A percentile compares a stretch with the other conserved stretches of the same genome.
These are phyloP conservation scores for Lycocorax pyrrhopterus DNA, from an alignment of 2,113 vertebrate species.

Conservation along the genomic window DNA sequence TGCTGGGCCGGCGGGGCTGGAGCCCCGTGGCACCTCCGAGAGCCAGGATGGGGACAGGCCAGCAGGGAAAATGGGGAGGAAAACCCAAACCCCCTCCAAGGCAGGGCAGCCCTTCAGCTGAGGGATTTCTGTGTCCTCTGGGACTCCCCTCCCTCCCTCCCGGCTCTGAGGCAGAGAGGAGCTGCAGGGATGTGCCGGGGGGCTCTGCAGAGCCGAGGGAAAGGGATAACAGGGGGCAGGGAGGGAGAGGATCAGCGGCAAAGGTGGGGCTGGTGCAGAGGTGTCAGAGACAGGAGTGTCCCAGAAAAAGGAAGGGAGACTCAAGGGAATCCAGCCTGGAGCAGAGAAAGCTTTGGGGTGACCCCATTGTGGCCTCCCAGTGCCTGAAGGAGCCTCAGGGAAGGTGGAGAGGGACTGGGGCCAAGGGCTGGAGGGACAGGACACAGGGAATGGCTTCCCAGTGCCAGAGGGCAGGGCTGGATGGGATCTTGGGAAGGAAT, in stretches of 20 bases:
- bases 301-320: neutral
- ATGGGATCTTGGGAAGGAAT: neutral
- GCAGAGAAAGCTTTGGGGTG: neutral
- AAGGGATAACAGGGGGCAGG: accelerated
- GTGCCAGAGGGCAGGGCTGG: neutral
- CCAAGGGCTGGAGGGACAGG: neutral
- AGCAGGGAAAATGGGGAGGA: neutral
- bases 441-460: neutral
- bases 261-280: neutral
- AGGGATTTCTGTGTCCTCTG: neutral
- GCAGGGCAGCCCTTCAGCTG: neutral
- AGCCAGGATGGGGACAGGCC: neutral
- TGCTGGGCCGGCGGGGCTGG: neutral
- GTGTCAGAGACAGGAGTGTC: neutral
- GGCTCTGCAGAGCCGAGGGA: neutral
- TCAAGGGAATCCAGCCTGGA: neutral
- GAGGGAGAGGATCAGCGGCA: neutral
- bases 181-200: neutral
- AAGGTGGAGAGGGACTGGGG: neutral
- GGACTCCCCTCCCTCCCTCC: neutral
- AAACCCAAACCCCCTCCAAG: neutral
- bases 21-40: neutral
- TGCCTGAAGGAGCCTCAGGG: neutral
- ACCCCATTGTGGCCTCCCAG: no score
- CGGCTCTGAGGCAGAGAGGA: neutral